phyloP scores from a whole-genome alignment of 2,113 vertebrate genomes.

The Misgurnus mizolepis region DNA sequence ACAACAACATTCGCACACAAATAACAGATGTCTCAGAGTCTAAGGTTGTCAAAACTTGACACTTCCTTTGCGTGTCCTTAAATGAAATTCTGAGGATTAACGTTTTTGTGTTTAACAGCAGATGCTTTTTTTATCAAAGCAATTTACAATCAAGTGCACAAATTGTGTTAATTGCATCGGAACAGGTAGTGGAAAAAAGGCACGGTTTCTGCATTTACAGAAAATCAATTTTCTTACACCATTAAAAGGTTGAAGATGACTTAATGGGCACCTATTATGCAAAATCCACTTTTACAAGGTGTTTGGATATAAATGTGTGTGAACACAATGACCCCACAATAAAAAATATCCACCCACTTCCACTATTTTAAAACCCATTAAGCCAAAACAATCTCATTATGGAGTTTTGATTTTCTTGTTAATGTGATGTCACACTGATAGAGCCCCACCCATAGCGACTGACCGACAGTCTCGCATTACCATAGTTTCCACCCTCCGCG shows the following conservation, averaged over 20 bases:
- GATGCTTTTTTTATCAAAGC: conserved; percentile 22
- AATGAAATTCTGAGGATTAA: conserved; percentile 8
- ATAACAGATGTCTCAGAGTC: conserved; percentile 34
- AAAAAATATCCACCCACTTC: no score
- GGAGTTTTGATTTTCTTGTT: no score
- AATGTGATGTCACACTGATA: no score
- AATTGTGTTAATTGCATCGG: conserved; percentile 15
- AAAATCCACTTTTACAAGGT: no score
- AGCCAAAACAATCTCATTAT: no score
- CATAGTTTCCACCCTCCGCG: no score
- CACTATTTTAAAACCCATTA: no score
- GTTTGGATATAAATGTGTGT: no score
- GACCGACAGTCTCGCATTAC: no score
- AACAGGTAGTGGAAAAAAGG: background rate
- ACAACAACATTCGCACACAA: conserved; percentile 9
- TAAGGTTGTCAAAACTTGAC: conserved; percentile 11
- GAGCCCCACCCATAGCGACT: no score
- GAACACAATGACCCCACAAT: no score
- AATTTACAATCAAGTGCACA: background rate
- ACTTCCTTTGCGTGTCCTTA: background rate
- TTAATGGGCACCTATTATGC: no score
- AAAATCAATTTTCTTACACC: background rate
- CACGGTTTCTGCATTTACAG: background rate
- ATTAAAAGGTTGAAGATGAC: background rate
- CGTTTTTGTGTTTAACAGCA: conserved; percentile 18